Conservation (phyloP, 2,113 vertebrate genomes). For the Lepus europaeus region DNA sequence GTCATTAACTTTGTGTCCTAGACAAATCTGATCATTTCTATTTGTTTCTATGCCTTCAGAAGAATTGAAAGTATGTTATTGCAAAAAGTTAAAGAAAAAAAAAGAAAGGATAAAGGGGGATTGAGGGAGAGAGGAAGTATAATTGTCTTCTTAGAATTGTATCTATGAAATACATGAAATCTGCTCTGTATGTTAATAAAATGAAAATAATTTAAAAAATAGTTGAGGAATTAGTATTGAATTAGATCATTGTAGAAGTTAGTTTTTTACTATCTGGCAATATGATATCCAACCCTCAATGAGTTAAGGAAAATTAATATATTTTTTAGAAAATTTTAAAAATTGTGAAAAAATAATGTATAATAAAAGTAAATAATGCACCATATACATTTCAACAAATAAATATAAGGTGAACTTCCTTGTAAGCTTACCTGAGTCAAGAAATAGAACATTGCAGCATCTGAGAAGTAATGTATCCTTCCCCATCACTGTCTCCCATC, state of each 20-base stretch:
- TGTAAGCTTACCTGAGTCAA: background rate
- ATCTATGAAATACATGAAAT: no score
- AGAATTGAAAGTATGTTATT: background rate
- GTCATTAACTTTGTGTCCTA: background rate
- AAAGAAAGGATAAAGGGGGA: no score
- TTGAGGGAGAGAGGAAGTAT: no score
- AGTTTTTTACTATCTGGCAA: background rate
- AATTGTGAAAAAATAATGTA: background rate
- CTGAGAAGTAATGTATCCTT: background rate
- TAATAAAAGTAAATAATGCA: background rate
- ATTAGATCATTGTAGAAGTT: background rate
- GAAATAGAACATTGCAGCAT: background rate
- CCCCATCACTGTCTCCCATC: accelerated
- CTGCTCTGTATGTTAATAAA: no score
- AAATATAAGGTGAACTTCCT: background rate
- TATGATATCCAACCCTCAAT: background rate
- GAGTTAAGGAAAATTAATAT: background rate
- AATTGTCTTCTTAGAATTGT: no score
- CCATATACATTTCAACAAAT: conserved; percentile 6
- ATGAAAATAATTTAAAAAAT: no score
- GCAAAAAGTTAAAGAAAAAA: no score
- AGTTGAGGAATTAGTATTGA: background rate
- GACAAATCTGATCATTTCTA: conserved; percentile 17
- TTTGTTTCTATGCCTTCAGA: background rate
- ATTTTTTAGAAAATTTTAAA: background rate